Conservation (phyloP, 2,797 vertebrate species). For the Echeneis naucrates region DNA sequence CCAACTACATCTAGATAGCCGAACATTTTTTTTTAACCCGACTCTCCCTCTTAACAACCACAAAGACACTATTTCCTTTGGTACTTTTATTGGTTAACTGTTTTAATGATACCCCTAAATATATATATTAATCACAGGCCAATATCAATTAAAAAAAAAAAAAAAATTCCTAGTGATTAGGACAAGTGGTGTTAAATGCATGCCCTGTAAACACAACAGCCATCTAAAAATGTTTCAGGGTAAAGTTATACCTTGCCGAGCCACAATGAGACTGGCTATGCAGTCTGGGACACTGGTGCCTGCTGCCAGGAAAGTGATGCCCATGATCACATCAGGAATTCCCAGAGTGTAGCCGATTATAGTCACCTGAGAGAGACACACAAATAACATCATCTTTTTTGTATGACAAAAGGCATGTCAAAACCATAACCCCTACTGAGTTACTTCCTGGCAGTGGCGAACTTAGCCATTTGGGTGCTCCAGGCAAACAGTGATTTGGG, state of each 20-base stretch:
- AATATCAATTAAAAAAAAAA: not conserved
- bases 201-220: not conserved
- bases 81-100: not conserved
- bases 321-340: slow-evolving; percentile 99
- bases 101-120: not conserved
- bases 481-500: no score
- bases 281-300: slow-evolving; percentile 98
- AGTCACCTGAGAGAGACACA: slow-evolving; percentile 87
- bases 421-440: no score
- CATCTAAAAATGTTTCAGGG: not conserved
- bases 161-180: not conserved
- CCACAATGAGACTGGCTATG: slow-evolving; percentile 98
- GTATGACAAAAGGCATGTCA: not conserved
- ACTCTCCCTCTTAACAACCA: not conserved
- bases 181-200: not conserved
- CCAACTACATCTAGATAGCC: not conserved
- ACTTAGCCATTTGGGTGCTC: no score
- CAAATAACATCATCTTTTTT: not conserved
- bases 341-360: slow-evolving; percentile 96
- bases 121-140: not conserved
- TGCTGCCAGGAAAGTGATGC: slow-evolving; percentile 97
- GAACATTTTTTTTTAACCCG: not conserved
- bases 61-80: not conserved
- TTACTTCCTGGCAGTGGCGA: no score
- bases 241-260: slow-evolving; percentile 90